A percentile compares a stretch with the other conserved stretches of the same genome.
phyloP scores from a whole-genome alignment of 1,140 invertebrate species.

The Mamestra configurata region DNA sequence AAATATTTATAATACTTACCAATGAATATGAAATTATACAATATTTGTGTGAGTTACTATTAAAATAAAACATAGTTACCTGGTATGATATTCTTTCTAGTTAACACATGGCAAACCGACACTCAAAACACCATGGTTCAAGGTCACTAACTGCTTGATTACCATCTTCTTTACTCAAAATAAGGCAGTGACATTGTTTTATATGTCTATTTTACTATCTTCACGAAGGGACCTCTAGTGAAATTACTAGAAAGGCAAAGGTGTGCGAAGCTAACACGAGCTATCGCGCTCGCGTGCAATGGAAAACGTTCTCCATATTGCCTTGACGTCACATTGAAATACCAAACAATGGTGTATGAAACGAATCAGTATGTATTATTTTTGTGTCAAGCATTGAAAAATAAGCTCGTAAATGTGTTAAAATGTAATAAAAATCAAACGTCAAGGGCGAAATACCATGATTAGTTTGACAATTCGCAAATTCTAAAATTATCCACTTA shows the following conservation, averaged over 20 bases:
- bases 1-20: too few relatives aligned
- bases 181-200: not conserved
- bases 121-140: constrained; percentile 43
- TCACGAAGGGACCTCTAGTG: not conserved
- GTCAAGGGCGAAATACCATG: constrained; percentile 46
- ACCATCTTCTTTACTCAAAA: not conserved
- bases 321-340: constrained; percentile 49
- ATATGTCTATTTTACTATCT: not conserved
- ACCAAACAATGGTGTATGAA: constrained; percentile 38
- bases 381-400: not conserved
- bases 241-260: constrained; percentile 21
- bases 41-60: not conserved
- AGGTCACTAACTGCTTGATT: constrained; percentile 35
- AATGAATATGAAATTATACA: not conserved
- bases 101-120: constrained; percentile 27
- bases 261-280: constrained; percentile 2
- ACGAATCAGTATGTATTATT: not conserved
- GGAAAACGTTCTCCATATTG: constrained; percentile 50
- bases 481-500: constrained; percentile 41
- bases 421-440: constrained; percentile 39
- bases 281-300: constrained; percentile 17
- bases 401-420: constrained; percentile 8
- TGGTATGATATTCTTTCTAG: not conserved
- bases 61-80: not conserved
- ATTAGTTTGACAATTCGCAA: constrained; percentile 30